phyloP scores from a whole-genome alignment of 2,113 vertebrate genomes.

The Spilogale gracilis region DNA sequence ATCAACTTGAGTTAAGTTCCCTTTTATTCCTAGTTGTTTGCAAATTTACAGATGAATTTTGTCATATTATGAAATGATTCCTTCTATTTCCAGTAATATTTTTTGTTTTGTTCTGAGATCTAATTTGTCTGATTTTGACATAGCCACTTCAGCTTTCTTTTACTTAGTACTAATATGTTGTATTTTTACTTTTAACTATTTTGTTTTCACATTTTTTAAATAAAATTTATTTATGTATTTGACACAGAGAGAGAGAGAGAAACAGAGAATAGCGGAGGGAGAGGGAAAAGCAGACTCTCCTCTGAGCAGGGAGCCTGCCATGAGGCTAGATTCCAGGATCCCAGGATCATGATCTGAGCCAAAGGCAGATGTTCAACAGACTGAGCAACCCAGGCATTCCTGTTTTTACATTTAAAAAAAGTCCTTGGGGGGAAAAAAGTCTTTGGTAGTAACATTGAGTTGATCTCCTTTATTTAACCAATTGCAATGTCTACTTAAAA shows the following conservation, averaged over 20 bases:
- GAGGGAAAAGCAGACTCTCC: too few species aligned
- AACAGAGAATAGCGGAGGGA: too few species aligned
- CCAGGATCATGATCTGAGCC: too few species aligned
- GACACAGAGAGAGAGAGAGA: too few species aligned
- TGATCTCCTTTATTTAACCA: background rate
- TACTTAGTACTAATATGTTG: background rate
- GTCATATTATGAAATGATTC: background rate
- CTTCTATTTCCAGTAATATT: background rate
- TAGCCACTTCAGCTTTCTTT: background rate
- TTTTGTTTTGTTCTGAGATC: background rate
- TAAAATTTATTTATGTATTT: too few species aligned
- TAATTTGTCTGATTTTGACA: background rate
- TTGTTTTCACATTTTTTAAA: background rate
- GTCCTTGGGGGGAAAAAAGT: background rate
- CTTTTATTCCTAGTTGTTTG: background rate
- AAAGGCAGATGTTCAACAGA: too few species aligned
- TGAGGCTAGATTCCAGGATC: too few species aligned
- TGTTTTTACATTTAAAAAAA: background rate
- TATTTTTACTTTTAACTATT: background rate
- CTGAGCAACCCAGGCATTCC: too few species aligned
- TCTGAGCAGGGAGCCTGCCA: too few species aligned
- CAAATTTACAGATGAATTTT: background rate
- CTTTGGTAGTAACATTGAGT: background rate
- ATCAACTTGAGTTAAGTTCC: background rate
- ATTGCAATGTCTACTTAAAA: too few species aligned